phyloP scores from a whole-genome alignment of 1,140 invertebrate species.

The Luehdorfia chinensis region DNA sequence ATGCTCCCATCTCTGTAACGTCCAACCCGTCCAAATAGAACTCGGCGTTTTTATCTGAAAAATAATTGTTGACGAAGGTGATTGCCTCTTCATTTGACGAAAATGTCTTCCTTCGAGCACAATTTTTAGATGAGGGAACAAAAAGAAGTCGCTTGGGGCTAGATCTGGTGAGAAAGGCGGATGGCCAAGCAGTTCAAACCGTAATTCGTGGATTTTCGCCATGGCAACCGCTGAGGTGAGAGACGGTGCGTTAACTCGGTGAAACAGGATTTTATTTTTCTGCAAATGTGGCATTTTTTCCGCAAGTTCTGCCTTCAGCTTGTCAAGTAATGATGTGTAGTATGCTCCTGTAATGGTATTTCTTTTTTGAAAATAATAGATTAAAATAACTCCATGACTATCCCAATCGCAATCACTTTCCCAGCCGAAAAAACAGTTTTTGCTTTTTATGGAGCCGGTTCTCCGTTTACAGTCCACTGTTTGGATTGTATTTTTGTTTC shows the following conservation, averaged over 20 bases:
- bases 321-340: constrained; percentile 23
- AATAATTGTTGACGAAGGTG: no score
- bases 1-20: no score
- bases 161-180: constrained; percentile 40
- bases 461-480: constrained; percentile 36
- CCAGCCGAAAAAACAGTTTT: constrained; percentile 19
- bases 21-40: no score
- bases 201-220: constrained; percentile 23
- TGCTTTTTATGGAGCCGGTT: constrained; percentile 30
- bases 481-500: constrained; percentile 50
- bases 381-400: constrained; percentile 8
- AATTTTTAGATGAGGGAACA: no score
- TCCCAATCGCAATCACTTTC: constrained; percentile 29
- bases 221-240: constrained; percentile 32
- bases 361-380: background rate
- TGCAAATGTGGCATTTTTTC: constrained; percentile 10
- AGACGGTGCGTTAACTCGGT: constrained; percentile 31
- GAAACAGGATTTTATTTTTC: constrained; percentile 5
- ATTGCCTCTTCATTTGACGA: no score
- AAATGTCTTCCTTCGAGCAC: no score
- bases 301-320: constrained; percentile 26
- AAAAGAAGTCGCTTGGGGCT: constrained; percentile 34
- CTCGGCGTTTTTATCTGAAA: no score
- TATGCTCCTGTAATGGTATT: constrained; percentile 36
- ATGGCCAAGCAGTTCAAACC: constrained; percentile 36